phyloP scores from a whole-genome alignment of 2,888 invertebrate genomes.

The Dichetophora obliterata region DNA sequence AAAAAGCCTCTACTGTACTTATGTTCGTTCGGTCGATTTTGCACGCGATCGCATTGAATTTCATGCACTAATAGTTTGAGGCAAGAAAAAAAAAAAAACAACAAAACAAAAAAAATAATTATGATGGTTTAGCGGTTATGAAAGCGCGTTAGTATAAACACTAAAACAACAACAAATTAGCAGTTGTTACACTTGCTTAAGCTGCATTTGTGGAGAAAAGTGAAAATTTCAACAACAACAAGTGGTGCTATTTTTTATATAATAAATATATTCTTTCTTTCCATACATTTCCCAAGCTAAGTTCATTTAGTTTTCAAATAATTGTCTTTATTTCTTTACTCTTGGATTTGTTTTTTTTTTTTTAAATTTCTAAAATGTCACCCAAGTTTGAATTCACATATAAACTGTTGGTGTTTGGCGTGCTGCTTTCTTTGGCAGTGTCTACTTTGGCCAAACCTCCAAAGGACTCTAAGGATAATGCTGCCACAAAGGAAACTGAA shows the following conservation, averaged over 20 bases:
- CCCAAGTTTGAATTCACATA: background rate
- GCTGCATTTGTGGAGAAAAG: constrained; percentile 2
- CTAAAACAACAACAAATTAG: background rate
- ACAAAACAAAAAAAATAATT: background rate
- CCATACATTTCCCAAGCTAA: no score
- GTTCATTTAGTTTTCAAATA: background rate
- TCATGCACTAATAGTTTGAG: constrained; percentile 53
- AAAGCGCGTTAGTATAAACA: constrained; percentile 7
- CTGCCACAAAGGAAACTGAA: background rate
- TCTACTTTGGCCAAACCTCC: constrained; percentile 8
- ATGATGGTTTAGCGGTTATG: constrained; percentile 5
- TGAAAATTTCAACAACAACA: constrained; percentile 11
- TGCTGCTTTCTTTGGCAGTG: background rate
- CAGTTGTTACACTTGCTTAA: background rate
- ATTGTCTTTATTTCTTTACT: background rate
- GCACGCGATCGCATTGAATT: constrained; percentile 47
- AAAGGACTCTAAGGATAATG: constrained; percentile 6
- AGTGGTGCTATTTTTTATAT: background rate
- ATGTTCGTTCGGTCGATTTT: constrained; percentile 22
- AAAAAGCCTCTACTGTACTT: background rate
- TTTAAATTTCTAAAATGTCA: background rate
- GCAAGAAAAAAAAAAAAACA: background rate
- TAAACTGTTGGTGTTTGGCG: constrained; percentile 3
- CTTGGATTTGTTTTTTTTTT: background rate
- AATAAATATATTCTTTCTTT: no score